phyloP scores from a whole-genome alignment of 1,140 invertebrate species.

The Cotesia chilonis region DNA sequence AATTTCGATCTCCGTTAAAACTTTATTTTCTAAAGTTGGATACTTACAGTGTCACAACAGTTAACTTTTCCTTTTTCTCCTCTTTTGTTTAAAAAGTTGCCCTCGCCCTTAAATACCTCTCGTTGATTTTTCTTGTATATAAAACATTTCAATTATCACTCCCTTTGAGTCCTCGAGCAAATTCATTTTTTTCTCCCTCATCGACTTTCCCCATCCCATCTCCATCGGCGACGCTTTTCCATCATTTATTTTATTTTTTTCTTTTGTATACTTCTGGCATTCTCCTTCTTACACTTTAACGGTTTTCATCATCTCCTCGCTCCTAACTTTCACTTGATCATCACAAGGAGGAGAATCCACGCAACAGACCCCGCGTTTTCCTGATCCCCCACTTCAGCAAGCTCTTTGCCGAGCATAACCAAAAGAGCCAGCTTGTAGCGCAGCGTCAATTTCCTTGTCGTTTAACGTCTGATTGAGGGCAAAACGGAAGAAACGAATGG shows the following conservation, averaged over 20 bases:
- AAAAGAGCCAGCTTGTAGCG: slow-evolving; percentile 10
- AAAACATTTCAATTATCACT: slow-evolving; percentile 29
- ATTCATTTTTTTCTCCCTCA: slow-evolving; percentile 17
- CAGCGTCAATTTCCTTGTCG: slow-evolving; percentile 54
- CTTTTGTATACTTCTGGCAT: no score
- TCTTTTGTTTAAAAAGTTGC: background rate
- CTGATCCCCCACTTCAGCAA: background rate
- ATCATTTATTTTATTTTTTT: background rate
- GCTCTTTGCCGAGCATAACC: background rate
- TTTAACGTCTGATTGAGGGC: slow-evolving; percentile 49
- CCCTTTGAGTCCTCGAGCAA: slow-evolving; percentile 15
- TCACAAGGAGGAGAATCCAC: background rate
- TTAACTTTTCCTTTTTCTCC: background rate
- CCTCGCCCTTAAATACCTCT: background rate
- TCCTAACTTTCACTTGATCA: slow-evolving; percentile 1
- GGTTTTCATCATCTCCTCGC: background rate
- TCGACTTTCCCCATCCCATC: background rate
- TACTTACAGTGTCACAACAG: background rate
- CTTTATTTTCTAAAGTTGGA: slow-evolving; percentile 4
- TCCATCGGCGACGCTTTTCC: background rate
- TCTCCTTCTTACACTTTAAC: no score
- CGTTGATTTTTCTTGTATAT: background rate
- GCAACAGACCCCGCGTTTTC: background rate
- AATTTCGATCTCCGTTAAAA: slow-evolving; percentile 1
- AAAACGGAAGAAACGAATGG: slow-evolving; percentile 26